Percentiles rank a stretch among this genome's conserved stretches.
These are phyloP conservation scores for Ganaspis sp. DNA, from an alignment of 1,140 invertebrate genomes.

Conservation along the genomic window DNA sequence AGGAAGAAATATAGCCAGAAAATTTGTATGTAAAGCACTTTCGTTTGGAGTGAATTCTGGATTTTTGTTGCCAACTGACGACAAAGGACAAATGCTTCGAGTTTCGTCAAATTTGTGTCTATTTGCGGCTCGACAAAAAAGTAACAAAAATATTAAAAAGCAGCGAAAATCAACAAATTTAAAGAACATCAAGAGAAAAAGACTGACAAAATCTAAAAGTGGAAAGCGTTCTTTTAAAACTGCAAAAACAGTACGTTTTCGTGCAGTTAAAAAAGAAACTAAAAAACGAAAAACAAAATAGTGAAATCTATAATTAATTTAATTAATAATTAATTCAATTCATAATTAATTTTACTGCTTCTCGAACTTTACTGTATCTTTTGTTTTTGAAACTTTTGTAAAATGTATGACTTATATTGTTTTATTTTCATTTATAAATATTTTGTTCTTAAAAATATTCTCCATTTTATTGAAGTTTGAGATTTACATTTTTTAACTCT, in stretches of 20 bases:
- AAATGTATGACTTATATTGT: no score
- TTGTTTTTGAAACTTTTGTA: no score
- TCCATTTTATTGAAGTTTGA: no score
- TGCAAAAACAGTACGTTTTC: no score
- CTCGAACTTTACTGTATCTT: no score
- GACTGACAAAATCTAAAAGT: not conserved
- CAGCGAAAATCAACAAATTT: not conserved
- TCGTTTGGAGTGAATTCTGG: conserved; percentile 48
- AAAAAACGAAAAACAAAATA: not conserved
- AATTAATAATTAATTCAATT: no score
- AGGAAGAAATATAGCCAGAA: conserved; percentile 33
- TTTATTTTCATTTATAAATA: no score
- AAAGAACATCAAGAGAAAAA: not conserved
- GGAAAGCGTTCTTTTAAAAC: not conserved
- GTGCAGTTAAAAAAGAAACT: not conserved
- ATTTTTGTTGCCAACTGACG: conserved; percentile 46
- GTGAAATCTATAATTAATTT: not conserved
- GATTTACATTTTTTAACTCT: no score
- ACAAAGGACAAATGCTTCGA: conserved; percentile 28
- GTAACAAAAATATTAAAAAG: not conserved
- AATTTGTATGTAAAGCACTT: conserved; percentile 47
- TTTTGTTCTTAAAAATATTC: no score
- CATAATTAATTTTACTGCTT: no score
- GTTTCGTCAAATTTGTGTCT: conserved; percentile 32
- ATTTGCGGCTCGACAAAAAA: not conserved